Evolutionary conservation across 2,113 vertebrate genomes (phyloP).

Genomic region (Urocynchramus pylzowi): DNA sequence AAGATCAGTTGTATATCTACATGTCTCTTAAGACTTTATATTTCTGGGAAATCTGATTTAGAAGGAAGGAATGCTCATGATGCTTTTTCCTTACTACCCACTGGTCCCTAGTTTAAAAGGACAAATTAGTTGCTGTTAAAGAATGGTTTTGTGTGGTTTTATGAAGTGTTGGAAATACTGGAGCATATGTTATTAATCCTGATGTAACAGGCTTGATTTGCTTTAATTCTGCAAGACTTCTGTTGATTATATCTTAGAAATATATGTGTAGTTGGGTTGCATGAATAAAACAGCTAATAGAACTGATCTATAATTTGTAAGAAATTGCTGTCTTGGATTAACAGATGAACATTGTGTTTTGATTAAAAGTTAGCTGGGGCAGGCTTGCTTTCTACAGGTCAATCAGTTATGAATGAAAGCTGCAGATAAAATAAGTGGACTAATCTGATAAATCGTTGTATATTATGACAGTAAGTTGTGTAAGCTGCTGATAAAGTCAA

Average conservation of each 20-base stretch:
- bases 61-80: background rate
- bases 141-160: background rate
- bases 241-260: background rate
- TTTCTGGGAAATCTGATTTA: background rate
- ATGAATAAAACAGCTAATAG: background rate
- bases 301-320: background rate
- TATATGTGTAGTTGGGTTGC: background rate
- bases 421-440: conserved; percentile 4
- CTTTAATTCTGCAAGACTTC: background rate
- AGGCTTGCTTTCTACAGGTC: background rate
- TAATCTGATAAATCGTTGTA: background rate
- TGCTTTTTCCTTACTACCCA: background rate
- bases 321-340: background rate
- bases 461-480: background rate
- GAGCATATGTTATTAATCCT: background rate
- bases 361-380: background rate
- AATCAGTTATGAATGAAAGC: conserved; percentile 26
- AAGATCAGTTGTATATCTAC: background rate
- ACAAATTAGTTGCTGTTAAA: background rate
- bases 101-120: background rate
- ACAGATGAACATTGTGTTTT: background rate
- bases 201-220: background rate
- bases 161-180: background rate
- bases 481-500: conserved; percentile 30
- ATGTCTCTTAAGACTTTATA: background rate